Percentiles rank a stretch among this genome's conserved stretches.
These are phyloP conservation scores for Parelbella ahira DNA, from an alignment of 2,888 invertebrate species.

Conservation along the genomic window DNA sequence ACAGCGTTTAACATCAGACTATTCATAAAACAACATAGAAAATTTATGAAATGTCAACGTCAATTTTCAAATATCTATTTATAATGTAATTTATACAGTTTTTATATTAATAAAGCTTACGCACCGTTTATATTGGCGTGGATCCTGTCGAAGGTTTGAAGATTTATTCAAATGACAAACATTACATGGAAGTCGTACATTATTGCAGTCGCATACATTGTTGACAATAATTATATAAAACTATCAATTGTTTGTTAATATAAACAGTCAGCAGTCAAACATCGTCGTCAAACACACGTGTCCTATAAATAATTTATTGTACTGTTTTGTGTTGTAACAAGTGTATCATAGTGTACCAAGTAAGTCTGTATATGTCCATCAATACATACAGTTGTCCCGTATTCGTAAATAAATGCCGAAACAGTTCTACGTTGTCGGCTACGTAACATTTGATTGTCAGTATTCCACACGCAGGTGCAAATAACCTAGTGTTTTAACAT, in stretches of 20 bases:
- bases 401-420: slow-evolving; percentile 7
- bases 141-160: slow-evolving; percentile 66
- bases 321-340: too few species aligned
- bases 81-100: slow-evolving; percentile 55
- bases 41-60: too few species aligned
- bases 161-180: slow-evolving; percentile 47
- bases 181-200: slow-evolving; percentile 61
- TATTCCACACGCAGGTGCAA: slow-evolving; percentile 10
- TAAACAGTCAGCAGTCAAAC: background rate
- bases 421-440: slow-evolving; percentile 14
- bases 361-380: background rate
- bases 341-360: too few species aligned
- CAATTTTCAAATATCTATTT: slow-evolving; percentile 22
- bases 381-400: slow-evolving; percentile 9
- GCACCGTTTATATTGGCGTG: slow-evolving; percentile 42
- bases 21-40: too few species aligned
- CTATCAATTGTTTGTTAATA: background rate
- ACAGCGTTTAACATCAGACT: too few species aligned
- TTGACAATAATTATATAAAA: slow-evolving; percentile 1
- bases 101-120: slow-evolving; percentile 55
- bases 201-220: slow-evolving; percentile 32
- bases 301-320: too few species aligned
- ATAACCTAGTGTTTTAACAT: slow-evolving; percentile 27
- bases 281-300: too few species aligned
- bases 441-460: too few species aligned